Base-by-base conservation (phyloP, 2,113 vertebrate genomes). In the Caretta caretta region DNA sequence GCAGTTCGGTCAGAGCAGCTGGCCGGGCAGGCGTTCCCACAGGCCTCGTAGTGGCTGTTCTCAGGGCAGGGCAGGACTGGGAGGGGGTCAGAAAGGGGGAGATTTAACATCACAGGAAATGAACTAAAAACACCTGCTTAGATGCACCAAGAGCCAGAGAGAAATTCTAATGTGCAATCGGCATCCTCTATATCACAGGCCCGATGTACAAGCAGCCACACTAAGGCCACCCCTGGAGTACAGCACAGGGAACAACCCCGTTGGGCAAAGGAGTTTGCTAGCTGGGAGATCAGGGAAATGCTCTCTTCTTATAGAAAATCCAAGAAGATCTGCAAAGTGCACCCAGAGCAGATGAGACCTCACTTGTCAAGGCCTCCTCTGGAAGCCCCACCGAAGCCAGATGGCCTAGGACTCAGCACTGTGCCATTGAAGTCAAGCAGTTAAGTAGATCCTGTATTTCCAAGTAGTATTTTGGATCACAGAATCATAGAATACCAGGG, bases 1-100 rank as follows among this genome's bases (percentile, higher is more conserved):
- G 38, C 54, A 0, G 93, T 88, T 0, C 2, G 12, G 2, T 92
- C 5, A 0, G 94, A 56, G 86, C 98, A 98, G 3, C 98, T 97
- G 53, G 96, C 49, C 0, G 97, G 98, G 86, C 98, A 98, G 50
- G 97, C 97, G 0, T 29, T 97, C n/a, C 98, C 98, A 1, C 98
- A 98, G 25, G 97, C 76, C 75, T 98, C 97, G 0, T 98, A 98
- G 95, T 98, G 98, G 91, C 98, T 98, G 94, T 98, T 97, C 2
- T 86, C 46, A 0, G 97, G 97, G 83, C 98, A 98, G 48, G 92
- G 0, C 8, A 98, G 57, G 1, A 87, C 98, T 98, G 56, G 1
- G 10, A 76, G 24, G 14, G 10, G 17, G 57, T 83, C 3, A 16
- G 24, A 48, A 17, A 4, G 27, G n/a, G 10, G 25, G 24, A 20